Base-by-base conservation (phyloP, 2,888 invertebrate genomes). In the Philereme vetulata region DNA sequence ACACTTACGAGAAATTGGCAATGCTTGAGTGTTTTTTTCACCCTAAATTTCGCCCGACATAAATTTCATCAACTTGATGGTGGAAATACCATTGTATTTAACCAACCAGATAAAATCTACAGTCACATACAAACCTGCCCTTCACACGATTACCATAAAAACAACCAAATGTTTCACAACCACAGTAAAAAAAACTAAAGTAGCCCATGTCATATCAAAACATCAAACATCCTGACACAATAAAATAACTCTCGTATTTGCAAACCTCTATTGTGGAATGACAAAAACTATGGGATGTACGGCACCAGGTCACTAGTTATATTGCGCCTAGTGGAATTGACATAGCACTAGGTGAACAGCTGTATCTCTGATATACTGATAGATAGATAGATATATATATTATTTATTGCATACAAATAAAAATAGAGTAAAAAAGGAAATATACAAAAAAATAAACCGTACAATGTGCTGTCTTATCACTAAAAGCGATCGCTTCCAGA, bases 211-310 rank as follows among this genome's bases (percentile, higher is more conserved):
- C 51, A 47, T 62, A 58, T 62, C 62, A 55, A 33, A 62, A 54
- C 58, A 62, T 62, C 58, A 54, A 46, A 54, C 48, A 57, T 57
- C 51, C 38, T 51, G 45, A 5, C 43, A 49, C 54, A 46, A 50
- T 10, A 60, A 53, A 9, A 54, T 34, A 51, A 46, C 11, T 38
- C 11, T 49, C 11, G 51, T 58, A 58, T 62, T 55, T 58, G 58
- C 58, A 10, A 36, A 11, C 45, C 33, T 47, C 62, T 43, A 62
- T 62, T 62, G 58, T 59, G 46, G 52, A 45, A 49, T 49, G 58
- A 50, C 54, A 54, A 54, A 58, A 59, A 59, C 55, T 62, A 55
- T 62, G 48, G 62, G 60, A 60, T 54, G 54, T 53, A 50, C 51
- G 48, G 38, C 58, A 55, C 51, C 58, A 52, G 62, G 62, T 62